A percentile compares a stretch with the other conserved stretches of the same genome.
These are phyloP conservation scores for Seriola dumerili DNA, from an alignment of 2,113 vertebrate species.

Conservation along the genomic window DNA sequence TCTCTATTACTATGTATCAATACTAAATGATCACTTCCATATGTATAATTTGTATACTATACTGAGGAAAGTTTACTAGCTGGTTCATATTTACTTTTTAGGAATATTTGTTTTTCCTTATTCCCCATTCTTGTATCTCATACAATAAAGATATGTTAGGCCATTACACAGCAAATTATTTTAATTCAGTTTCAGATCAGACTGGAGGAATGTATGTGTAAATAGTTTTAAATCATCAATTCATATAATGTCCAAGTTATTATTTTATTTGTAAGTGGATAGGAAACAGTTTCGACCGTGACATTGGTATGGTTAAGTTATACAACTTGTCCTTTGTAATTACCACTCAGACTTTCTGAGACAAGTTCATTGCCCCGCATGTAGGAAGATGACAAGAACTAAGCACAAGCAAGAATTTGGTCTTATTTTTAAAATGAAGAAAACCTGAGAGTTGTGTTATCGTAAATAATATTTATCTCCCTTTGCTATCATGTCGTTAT, in stretches of 20 bases:
- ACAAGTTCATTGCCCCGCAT: background rate
- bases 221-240: background rate
- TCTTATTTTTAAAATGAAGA: background rate
- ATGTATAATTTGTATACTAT: background rate
- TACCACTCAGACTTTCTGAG: slow-evolving; percentile 6
- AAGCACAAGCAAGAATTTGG: background rate
- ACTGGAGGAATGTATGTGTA: background rate
- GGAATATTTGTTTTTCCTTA: background rate
- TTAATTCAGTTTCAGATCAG: background rate
- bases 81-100: background rate
- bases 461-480: background rate
- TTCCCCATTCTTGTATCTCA: background rate
- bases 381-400: background rate
- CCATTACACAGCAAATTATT: background rate
- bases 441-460: too few species aligned
- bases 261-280: background rate
- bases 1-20: background rate
- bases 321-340: slow-evolving; percentile 9
- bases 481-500: background rate
- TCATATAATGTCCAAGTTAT: background rate
- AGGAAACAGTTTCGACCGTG: background rate
- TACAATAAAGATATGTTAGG: background rate
- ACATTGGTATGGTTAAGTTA: background rate
- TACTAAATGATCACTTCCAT: background rate
- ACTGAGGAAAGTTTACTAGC: background rate